These are phyloP conservation scores for Halichoerus grypus DNA, from an alignment of 2,113 vertebrate species.

Conservation along the genomic window DNA sequence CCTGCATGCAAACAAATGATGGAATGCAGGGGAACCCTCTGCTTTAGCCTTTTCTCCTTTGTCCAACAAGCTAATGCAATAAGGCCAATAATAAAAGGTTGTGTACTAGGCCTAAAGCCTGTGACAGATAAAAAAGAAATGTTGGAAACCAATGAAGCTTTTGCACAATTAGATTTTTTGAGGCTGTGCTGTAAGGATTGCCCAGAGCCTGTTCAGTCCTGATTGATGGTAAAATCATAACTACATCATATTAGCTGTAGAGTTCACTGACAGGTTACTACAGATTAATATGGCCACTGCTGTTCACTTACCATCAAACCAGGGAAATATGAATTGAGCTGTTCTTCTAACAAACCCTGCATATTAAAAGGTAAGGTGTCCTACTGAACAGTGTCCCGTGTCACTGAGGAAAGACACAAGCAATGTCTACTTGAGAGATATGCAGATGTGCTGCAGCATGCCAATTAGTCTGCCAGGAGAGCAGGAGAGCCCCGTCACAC, in stretches of 20 bases:
- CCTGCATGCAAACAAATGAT: conserved; percentile 91
- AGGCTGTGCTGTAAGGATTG: conserved; percentile 95
- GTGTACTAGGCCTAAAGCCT: conserved; percentile 91
- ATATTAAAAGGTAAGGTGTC: conserved; percentile 88
- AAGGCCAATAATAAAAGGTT: conserved; percentile 94
- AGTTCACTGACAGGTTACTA: conserved; percentile 98
- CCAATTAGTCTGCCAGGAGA: conserved; percentile 80
- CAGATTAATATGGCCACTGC: conserved; percentile 94
- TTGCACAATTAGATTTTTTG: conserved; percentile 98
- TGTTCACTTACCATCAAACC: conserved; percentile 94
- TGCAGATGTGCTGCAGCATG: conserved; percentile 73
- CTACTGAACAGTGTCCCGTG: conserved; percentile 84
- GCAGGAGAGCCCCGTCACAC: conserved; percentile 63
- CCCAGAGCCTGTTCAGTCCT: conserved; percentile 92
- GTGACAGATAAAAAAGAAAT: conserved; percentile 95
- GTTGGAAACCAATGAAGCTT: conserved; percentile 98
- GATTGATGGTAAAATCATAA: conserved; percentile 99
- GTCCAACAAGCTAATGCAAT: conserved; percentile 93
- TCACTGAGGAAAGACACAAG: conserved; percentile 82
- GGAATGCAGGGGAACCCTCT: conserved; percentile 92
- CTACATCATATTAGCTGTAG: conserved; percentile 96
- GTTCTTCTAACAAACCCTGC: conserved; percentile 89
- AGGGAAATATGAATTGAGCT: conserved; percentile 90
- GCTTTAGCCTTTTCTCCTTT: conserved; percentile 90
- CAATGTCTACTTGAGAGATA: conserved; percentile 86